Base-by-base conservation (phyloP, 2,888 invertebrate genomes). In the Drosophila ezoana region DNA sequence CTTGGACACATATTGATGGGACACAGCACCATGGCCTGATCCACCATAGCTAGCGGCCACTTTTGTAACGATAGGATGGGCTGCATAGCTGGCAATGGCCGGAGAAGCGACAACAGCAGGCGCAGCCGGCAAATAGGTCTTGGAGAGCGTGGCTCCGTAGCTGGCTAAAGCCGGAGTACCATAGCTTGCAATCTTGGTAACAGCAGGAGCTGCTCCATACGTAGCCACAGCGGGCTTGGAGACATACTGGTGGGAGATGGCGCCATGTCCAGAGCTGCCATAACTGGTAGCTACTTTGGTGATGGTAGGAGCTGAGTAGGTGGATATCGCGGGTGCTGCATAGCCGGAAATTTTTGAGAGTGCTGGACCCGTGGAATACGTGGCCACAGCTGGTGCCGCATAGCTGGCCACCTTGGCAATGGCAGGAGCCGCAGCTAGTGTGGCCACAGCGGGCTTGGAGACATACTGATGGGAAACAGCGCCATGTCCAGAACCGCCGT, bases 1-100 rank as follows among this genome's bases (percentile, higher is more conserved):
- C n/a, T 85, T 79, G 11, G 90, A 84, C 0, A 86, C 78, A 51
- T 90, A 89, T 18, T 90, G 87, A 60, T 88, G 80, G 0, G 91
- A 87, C 5, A 87, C 76, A 3, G 77, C 85, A 0, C 68, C 72
- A 40, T 71, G 58, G 9, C 72, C 70, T 11, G 68, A 44, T 13
- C 32, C 43, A 1, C 59, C 53, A 48, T 94, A 79, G 43, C 65
- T 33, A 3, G 64, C 61, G 37, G 57, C 45, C 2, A 72, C 44
- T 41, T 83, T 79, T 14, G 59, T 44, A 4, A 79, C 38, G 6
- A 47, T 37, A 1, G 81, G 81, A 11, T 57, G 73, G 16, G 76
- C 64, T 9, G 84, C 74, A 57, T 90, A 89, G 4, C 78, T 71
- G 3, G 81, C 80, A 0, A 85, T 57, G 4, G 65, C 70, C 5